Evolutionary conservation across 1,140 invertebrate genomes (phyloP), one percentile per base, ranked within the genome.

Genomic region (Mesaphorura yosii): DNA sequence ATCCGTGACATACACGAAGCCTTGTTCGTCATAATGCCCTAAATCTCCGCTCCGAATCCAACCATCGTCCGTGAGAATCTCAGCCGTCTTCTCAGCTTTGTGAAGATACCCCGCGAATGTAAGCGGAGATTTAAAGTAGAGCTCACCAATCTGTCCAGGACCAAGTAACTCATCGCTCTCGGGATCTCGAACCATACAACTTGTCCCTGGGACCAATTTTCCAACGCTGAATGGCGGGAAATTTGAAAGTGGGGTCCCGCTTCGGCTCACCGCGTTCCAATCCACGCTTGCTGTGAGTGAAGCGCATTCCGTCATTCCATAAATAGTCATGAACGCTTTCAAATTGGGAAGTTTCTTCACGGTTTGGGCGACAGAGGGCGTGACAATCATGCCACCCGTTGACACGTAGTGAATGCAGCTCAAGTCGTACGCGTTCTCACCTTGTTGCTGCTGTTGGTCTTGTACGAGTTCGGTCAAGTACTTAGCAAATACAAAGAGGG

Each of bases 21-120:
- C 59, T 38, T 63, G 40, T 40, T 60, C 56, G 48, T 63, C 62
- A 22, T 61, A 61, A 27, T 61, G 53, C 1, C 58, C 59, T 15
- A 61, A 20, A 42, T 63, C 58, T 48, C 58, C 58, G 6, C 52
- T 59, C n/a, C 47, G 26, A 26, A 63, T 48, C 62, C 58, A 60
- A 1, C 55, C 52, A n/a, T n/a, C n/a, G n/a, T n/a, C n/a, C n/a
- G n/a, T n/a, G n/a, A n/a, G n/a, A n/a, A n/a, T n/a, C n/a, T n/a
- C n/a, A n/a, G n/a, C n/a, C n/a, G n/a, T n/a, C 41, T 57, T 57
- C 51, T 63, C 57, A 5, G 51, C 51, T 34, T 51, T 75, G 7
- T 75, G 74, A 58, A 76, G 67, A 53, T 84, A 84, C 1, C 81
- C 81, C 53, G 78, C 75, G 78, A 81, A 82, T 1, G 81, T 67